Percentiles rank a stretch among this genome's conserved stretches.
These are phyloP conservation scores for Drosophila pruinosa DNA, from an alignment of 1,140 invertebrate genomes.

Conservation along the genomic window DNA sequence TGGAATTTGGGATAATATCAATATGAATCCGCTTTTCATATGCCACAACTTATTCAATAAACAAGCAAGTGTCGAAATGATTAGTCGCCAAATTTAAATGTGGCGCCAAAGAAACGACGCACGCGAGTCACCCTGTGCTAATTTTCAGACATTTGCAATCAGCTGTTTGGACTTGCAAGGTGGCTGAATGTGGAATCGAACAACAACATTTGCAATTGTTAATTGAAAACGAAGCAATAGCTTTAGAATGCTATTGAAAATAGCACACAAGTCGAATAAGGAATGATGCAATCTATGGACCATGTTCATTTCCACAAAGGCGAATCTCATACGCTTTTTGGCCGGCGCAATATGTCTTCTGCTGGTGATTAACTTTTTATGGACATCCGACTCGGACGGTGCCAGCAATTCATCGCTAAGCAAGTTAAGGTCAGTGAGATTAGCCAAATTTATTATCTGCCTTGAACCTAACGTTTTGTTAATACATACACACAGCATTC, in stretches of 20 bases:
- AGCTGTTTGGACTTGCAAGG: conserved; percentile 16
- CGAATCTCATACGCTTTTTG: conserved; percentile 68
- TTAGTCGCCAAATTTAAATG: background rate
- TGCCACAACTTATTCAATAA: background rate
- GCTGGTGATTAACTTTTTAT: conserved; percentile 68
- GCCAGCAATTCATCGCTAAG: conserved; percentile 55
- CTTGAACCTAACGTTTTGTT: conserved; percentile 2
- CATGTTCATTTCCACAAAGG: conserved; percentile 67
- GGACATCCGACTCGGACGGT: conserved; percentile 55
- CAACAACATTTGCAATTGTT: conserved; percentile 25
- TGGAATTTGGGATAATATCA: background rate
- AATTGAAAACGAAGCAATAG: conserved; percentile 18
- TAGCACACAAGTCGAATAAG: conserved; percentile 32
- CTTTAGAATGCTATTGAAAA: conserved; percentile 42
- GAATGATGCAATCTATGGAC: conserved; percentile 65
- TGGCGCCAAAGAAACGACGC: background rate
- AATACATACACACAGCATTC: conserved; percentile 62
- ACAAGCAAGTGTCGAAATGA: background rate
- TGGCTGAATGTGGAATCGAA: conserved; percentile 26
- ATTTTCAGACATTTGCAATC: conserved; percentile 10
- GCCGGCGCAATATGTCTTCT: conserved; percentile 62
- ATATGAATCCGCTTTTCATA: background rate
- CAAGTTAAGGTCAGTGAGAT: conserved; percentile 61
- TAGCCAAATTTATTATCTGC: background rate
- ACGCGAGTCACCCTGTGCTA: conserved; percentile 29